Evolutionary conservation across 2,113 vertebrate species (phyloP), one percentile per base, ranked within the genome.

Genomic region (Silurus meridionalis): DNA sequence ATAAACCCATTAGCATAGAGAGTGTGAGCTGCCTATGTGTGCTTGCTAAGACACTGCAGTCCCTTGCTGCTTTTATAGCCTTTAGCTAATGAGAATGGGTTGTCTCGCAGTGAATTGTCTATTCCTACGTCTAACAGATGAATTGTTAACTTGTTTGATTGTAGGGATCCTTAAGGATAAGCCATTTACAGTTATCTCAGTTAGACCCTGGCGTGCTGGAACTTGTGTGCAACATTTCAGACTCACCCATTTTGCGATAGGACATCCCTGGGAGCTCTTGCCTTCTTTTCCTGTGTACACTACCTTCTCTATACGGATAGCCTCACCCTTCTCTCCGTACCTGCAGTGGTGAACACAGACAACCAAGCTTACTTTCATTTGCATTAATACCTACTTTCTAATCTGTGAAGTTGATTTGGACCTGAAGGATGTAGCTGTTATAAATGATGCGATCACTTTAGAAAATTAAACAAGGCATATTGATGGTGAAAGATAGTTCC

Each of bases 181-280:
- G 28, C 8, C 21, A 0, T 23, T 81, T 81, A 37, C 8, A 2
- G 48, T 17, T 66, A 23, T 21, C 21, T 72, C 25, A 46, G 6
- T 57, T 21, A 69, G 50, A 19, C 10, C 53, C n/a, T 55, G 63
- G n/a, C 0, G 10, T 82, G 19, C 13, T n/a, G 10, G 60, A 37
- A 4, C 25, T 61, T 63, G 25, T 48, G n/a, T 64, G 28, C 19
- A 0, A n/a, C 0, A 66, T 50, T 85, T 0, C 15, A 63, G 87
- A 97, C 97, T 96, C 93, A 99, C 98, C 98, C 98, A 99, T 93
- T 99, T 99, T 60, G 98, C 98, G 11, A 99, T 99, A 80, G 98
- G 98, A 91, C 98, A 99, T 91, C 98, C 98, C 8, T 96, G 96
- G 17, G 98, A 98, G 93, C 98, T 99, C 94, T 99, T 99, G 21